Base-by-base conservation (phyloP, 1,140 invertebrate species). In the Drosophila santomea region DNA sequence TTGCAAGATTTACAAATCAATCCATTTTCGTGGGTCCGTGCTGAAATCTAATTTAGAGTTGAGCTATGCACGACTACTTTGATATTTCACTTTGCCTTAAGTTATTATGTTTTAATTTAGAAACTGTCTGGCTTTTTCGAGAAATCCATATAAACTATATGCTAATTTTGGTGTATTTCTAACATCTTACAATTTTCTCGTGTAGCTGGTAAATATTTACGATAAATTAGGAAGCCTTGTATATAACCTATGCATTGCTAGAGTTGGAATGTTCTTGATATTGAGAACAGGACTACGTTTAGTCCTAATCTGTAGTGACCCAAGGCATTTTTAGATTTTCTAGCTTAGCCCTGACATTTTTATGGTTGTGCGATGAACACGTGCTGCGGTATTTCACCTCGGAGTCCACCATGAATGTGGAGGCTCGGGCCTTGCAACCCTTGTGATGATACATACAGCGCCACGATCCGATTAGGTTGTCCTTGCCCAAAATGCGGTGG, bases 401-500 rank as follows among this genome's bases (percentile, higher is more conserved):
- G 0, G 36, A 23, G 14, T 51, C 67, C 17, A 85, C 59, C 62
- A 68, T 60, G 6, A 77, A 80, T 1, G 81, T 84, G 0, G 52
- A 51, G 0, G 74, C 82, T 0, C 77, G 50, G 2, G 81, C 82
- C 17, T 80, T 85, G 47, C 81, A 84, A 1, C 81, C 81, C 47
- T 64, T 63, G 15, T 68, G 63, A 20, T 84, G 78, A 11, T 86
- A 55, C 51, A 71, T 64, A 44, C 81, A 84, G 8, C 81, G 77
- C 81, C 81, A 84, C 1, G 73, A 74, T n/a, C 81, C 81, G 6
- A 80, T 55, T 10, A 64, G 32, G 28, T 80, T 80, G 17, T 76
- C 57, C 12, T 28, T 60, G 28, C 54, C 73, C 6, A 44, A 17
- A 12, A 64, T 48, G 1, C 80, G 76, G 44, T 85, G 80, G 4